These are phyloP conservation scores for Athene cunicularia DNA, from an alignment of 2,113 vertebrate genomes.

Conservation along the genomic window DNA sequence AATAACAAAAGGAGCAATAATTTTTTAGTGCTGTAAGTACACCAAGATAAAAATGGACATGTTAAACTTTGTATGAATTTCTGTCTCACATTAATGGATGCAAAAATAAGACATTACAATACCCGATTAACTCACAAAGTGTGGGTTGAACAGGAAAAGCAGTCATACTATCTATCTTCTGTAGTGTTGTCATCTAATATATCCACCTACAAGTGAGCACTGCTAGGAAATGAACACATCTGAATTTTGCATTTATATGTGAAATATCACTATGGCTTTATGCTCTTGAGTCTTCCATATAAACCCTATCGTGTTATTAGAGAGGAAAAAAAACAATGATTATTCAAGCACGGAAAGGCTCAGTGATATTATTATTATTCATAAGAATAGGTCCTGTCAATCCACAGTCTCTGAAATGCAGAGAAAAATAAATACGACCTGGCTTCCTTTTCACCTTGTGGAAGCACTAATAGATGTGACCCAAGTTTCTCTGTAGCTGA, in stretches of 20 bases:
- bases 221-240: background rate
- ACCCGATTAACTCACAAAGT: background rate
- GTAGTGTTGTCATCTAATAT: background rate
- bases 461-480: background rate
- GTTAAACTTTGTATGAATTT: background rate
- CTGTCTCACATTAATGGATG: background rate
- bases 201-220: background rate
- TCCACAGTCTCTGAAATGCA: background rate
- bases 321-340: background rate
- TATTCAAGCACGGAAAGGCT: background rate
- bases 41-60: slow-evolving; percentile 7
- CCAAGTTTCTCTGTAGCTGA: accelerated
- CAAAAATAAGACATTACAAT: background rate
- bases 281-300: background rate
- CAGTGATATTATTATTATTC: background rate
- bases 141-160: background rate
- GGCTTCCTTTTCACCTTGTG: background rate
- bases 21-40: background rate
- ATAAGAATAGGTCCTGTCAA: background rate
- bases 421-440: background rate
- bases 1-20: background rate
- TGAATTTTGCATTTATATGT: background rate
- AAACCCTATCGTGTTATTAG: background rate
- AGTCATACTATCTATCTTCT: background rate
- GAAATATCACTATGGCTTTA: background rate